Evolutionary conservation across 2,797 vertebrate species (phyloP), one percentile per base, ranked within the genome.

Genomic region (Trematomus bernacchii): DNA sequence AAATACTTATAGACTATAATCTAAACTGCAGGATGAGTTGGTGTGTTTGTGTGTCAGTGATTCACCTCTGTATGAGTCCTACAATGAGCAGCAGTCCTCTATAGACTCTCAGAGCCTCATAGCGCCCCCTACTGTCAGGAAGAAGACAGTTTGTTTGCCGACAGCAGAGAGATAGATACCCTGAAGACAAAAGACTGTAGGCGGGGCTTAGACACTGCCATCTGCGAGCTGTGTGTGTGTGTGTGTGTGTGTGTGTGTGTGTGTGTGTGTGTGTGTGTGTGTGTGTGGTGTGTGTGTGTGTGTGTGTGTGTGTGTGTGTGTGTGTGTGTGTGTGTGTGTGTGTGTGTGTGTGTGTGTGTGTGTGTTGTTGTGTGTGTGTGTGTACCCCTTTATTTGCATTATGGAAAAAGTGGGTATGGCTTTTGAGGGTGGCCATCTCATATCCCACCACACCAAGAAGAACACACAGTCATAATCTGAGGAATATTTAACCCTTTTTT

Each of bases 141-240:
- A 82, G 83, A 85, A 87, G 89, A 85, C 77, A 84, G 72, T 85
- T 90, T 85, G 76, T 85, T 79, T 72, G 55, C 87, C 48, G 65
- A 82, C 83, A 78, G 85, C 87, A 66, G 53, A 84, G 85, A 92
- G 89, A 93, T 91, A 91, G 86, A 91, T 84, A 91, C 91, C 84
- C 86, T 69, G 82, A 92, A 94, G 92, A 95, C 94, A 95, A 94
- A 93, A 93, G 93, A 83, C 77, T 83, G 76, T 85, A 85, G 94
- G 95, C 85, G 93, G 89, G 91, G 92, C 90, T 88, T 93, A 75
- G 71, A 85, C 85, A 86, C 86, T 57, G 73, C 93, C 93, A 94
- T 93, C 92, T 94, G 93, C 71, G 79, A 66, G 84, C 62, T 74
- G 82, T 77, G 55, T 84, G 72, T 81, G 64, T 57, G 76, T 78